Base-by-base conservation (phyloP, 2,888 invertebrate genomes). In the Lamellibrachia satsuma region DNA sequence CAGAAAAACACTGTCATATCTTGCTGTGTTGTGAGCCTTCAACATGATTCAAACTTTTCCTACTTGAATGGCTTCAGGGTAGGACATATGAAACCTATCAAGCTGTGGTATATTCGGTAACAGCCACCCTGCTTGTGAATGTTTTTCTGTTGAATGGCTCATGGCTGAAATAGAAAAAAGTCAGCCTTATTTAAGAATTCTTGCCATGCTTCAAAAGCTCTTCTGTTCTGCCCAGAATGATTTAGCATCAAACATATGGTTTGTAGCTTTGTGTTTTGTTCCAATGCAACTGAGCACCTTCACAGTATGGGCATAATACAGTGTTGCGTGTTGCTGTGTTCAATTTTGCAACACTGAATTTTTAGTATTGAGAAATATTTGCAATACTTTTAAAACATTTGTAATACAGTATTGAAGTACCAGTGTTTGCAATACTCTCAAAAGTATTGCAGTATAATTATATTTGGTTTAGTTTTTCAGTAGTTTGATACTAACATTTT, bases 1-100 rank as follows among this genome's bases (percentile, higher is more conserved):
- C 75, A 75, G 75, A 75, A 75, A 75, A 15, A 57, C 57, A 60
- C 60, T 60, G 60, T 75, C 75, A 75, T 75, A 75, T 75, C 75
- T 75, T 15, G n/a, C 75, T 75, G 75, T 75, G 22, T n/a, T 22
- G 6, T 75, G 15, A n/a, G 22, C 75, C 75, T 75, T 75, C 15
- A 75, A 6, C 15, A 6, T 15, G 22, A 75, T 6, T 3, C 75
- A 6, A 22, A 22, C 3, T 22, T 75, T 15, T 15, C 57, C 57
- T 57, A 7, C 57, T 57, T 8, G 57, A 15, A 11, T 8, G 75
- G 75, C 15, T 75, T n/a, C 22, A 6, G 75, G 75, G 75, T 75
- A n/a, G 22, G 22, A 75, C 22, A 22, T 15, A 75, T 22, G 22
- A 22, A 75, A 11, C 75, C 75, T 22, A 75, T 22, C 6, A n/a